phyloP scores from a whole-genome alignment of 2,888 invertebrate genomes.

The Galeopsomyia nigrocyanea region DNA sequence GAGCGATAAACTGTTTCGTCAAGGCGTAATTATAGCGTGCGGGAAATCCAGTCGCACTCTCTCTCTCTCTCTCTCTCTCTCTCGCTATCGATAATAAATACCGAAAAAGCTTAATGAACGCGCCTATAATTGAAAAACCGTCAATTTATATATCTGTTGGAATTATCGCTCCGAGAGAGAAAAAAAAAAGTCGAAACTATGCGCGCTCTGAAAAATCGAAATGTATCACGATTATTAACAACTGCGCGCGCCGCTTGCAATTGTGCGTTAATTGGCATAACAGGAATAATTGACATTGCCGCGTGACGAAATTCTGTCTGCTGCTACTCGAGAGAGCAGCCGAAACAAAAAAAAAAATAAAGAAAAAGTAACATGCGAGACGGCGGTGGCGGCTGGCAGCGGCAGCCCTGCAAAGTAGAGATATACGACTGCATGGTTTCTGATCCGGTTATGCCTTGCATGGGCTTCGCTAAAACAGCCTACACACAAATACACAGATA shows the following conservation, averaged over 20 bases:
- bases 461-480: slow-evolving; percentile 26
- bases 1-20: no score
- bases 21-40: no score
- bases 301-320: background rate
- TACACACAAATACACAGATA: no score
- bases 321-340: slow-evolving; percentile 3
- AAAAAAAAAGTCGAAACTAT: background rate
- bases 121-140: no score
- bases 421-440: slow-evolving; percentile 68
- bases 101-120: no score
- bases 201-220: background rate
- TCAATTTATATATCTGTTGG: no score
- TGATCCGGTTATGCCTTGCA: slow-evolving; percentile 65
- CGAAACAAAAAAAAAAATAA: background rate
- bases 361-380: background rate
- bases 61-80: no score
- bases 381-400: slow-evolving; percentile 3
- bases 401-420: slow-evolving; percentile 56
- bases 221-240: no score
- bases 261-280: slow-evolving; percentile 43
- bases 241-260: slow-evolving; percentile 4
- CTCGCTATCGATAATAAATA: no score
- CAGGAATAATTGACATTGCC: slow-evolving; percentile 36
- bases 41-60: no score
- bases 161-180: background rate